Percentiles rank a stretch among this genome's conserved stretches.
These are phyloP conservation scores for Orussus abietinus DNA, from an alignment of 1,140 invertebrate species.

Conservation along the genomic window DNA sequence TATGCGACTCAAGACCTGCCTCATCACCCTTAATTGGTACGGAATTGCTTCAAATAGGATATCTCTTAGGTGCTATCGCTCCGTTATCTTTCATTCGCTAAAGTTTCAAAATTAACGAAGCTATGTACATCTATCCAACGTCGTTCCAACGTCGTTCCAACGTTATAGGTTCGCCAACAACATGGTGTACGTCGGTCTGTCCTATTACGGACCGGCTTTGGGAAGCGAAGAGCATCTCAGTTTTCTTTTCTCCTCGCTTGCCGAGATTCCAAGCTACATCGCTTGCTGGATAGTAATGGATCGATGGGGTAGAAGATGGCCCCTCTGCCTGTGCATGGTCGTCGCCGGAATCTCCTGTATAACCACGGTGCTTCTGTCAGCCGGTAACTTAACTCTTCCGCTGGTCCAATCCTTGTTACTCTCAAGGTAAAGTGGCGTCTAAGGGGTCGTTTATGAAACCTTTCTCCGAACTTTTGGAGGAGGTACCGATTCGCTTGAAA, in stretches of 20 bases:
- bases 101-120: neutral
- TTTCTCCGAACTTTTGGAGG: too few species aligned
- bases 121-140: constrained; percentile 7
- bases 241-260: constrained; percentile 77
- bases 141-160: constrained; percentile 3
- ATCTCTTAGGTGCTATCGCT: constrained; percentile 3
- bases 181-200: constrained; percentile 82
- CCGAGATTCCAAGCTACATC: constrained; percentile 82
- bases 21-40: constrained; percentile 68
- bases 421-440: too few species aligned
- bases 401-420: too few species aligned
- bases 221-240: constrained; percentile 81
- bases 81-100: neutral
- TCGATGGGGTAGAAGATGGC: constrained; percentile 77
- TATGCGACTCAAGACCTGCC: constrained; percentile 68
- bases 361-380: constrained; percentile 72
- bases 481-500: too few species aligned
- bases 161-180: constrained; percentile 61
- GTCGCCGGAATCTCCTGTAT: constrained; percentile 76
- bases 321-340: constrained; percentile 78
- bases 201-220: constrained; percentile 81
- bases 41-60: constrained; percentile 46
- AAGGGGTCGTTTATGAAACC: too few species aligned
- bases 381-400: too few species aligned
- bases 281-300: constrained; percentile 83